Base-by-base conservation (phyloP, 2,797 vertebrate species). In the Chrysocyon brachyurus region DNA sequence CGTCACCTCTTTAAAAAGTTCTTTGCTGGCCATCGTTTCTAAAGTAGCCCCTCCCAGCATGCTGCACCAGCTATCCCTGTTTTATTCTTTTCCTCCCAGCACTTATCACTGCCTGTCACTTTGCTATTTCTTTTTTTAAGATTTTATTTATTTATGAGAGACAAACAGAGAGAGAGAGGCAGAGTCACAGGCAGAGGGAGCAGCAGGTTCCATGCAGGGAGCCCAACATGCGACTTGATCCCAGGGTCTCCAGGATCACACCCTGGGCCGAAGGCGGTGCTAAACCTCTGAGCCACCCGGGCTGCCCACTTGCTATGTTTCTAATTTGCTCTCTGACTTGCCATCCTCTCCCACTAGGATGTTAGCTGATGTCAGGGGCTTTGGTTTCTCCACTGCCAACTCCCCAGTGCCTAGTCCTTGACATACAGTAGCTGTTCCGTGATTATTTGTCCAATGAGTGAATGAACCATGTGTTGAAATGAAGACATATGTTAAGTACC, bases 371-470 rank as follows among this genome's bases (percentile, higher is more conserved):
- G 12, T 40, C 17, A 4, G 31, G 6, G 59, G 24, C n/a, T 68
- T 24, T 33, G 46, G 46, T n/a, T 83, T 8, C 12, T 63, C 56
- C 36, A 1, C 9, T 15, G 3, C 31, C 0, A 31, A 73, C 21
- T 63, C 28, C 17, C 73, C 22, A 3, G 36, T 2, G 19, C 89
- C 82, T n/a, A 24, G 26, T 52, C 40, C 52, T n/a, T 22, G 40
- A 46, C 12, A 5, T 9, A 21, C 57, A 4, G n/a, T 1, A 4
- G 33, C 78, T 21, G 40, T 40, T 75, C 68, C 12, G 0, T 0
- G 22, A 46, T 73, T 26, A 70, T 40, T 57, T 87, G 12, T 24
- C 17, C 3, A 78, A 15, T 15, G 14, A 87, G 19, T 12, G 56
- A 56, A 86, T 5, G 78, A 68, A 36, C 33, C 2, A 0, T 19